Evolutionary conservation across 1,140 invertebrate species (phyloP).

Genomic region (Trichonephila clavipes): DNA sequence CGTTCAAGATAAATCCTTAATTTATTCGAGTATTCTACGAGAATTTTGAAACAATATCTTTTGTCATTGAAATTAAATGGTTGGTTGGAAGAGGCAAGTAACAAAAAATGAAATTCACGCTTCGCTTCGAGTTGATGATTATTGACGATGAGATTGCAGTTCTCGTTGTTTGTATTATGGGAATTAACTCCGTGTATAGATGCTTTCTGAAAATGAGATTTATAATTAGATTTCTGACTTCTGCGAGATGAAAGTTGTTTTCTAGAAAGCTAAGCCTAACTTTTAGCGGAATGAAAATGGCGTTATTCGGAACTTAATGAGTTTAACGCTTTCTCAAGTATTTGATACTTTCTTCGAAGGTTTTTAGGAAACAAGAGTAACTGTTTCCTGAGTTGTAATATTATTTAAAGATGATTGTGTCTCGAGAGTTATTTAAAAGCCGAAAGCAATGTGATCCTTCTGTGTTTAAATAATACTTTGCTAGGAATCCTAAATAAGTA

Average conservation of each 20-base stretch:
- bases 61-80: background rate
- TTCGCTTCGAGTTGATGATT: background rate
- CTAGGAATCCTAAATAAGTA: too few species aligned
- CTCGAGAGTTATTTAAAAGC: too few species aligned
- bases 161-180: background rate
- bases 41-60: background rate
- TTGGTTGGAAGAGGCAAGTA: background rate
- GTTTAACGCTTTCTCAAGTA: too few species aligned
- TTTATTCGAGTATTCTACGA: background rate
- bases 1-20: background rate
- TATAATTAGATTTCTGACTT: constrained; percentile 12
- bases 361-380: too few species aligned
- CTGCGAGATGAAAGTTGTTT: background rate
- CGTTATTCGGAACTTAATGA: too few species aligned
- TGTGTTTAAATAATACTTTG: too few species aligned
- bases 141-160: background rate
- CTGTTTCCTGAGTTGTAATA: too few species aligned
- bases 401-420: too few species aligned
- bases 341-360: too few species aligned
- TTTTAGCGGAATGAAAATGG: too few species aligned
- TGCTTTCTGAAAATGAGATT: background rate
- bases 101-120: background rate
- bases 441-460: too few species aligned
- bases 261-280: background rate
- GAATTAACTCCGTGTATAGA: background rate